Conservation (phyloP, 1,140 invertebrate species). For the Dolichoris vasculosae region DNA sequence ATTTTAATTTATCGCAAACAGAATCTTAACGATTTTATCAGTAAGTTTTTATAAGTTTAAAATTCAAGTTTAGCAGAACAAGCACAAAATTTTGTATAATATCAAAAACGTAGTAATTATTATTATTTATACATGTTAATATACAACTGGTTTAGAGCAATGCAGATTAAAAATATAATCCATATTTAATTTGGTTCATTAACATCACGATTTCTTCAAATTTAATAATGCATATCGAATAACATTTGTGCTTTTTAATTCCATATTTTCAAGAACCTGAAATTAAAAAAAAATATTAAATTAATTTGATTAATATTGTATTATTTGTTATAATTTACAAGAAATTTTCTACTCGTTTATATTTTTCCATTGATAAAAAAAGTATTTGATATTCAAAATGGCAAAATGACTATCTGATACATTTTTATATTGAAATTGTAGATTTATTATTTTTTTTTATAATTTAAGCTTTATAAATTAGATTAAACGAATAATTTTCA, state of each 20-base stretch:
- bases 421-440: background rate
- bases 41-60: background rate
- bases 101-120: conserved; percentile 14
- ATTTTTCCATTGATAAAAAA: background rate
- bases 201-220: conserved; percentile 28
- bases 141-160: conserved; percentile 9
- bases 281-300: background rate
- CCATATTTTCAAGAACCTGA: conserved; percentile 43
- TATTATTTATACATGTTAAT: background rate
- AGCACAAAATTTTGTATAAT: conserved; percentile 1
- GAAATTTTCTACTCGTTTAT: background rate
- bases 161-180: conserved; percentile 41
- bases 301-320: background rate
- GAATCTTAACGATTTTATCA: background rate
- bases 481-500: too few species aligned
- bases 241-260: conserved; percentile 14
- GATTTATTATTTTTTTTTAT: background rate
- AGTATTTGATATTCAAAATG: background rate
- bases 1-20: background rate
- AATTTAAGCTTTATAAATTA: too few species aligned
- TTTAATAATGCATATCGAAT: background rate
- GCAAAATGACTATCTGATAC: background rate
- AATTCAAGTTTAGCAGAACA: background rate
- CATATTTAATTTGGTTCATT: conserved; percentile 21
- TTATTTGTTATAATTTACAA: background rate